phyloP scores from a whole-genome alignment of 2,888 invertebrate species.

The Eurytoma adleriae region DNA sequence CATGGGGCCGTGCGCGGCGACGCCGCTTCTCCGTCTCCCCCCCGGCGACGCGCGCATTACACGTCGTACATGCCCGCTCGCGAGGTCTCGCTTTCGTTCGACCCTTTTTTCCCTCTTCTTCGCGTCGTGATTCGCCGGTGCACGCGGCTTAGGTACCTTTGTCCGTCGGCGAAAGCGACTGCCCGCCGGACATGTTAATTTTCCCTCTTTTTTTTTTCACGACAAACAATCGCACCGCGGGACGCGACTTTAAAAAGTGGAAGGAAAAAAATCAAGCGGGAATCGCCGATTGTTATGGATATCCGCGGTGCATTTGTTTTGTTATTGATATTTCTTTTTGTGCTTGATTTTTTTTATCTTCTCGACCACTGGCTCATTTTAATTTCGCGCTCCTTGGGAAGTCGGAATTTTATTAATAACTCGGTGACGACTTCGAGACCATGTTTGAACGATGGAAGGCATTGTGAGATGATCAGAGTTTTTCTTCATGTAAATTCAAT shows the following conservation, averaged over 20 bases:
- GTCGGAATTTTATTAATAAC: too few relatives aligned
- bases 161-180: conserved; percentile 16
- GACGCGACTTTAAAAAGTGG: conserved; percentile 18
- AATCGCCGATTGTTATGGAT: neutral
- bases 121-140: conserved; percentile 36
- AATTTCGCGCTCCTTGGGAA: too few relatives aligned
- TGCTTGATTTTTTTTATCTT: too few relatives aligned
- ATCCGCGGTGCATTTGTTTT: too few relatives aligned
- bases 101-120: conserved; percentile 64
- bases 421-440: too few relatives aligned
- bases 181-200: conserved; percentile 40
- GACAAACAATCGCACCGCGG: neutral
- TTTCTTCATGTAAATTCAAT: too few relatives aligned
- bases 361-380: too few relatives aligned
- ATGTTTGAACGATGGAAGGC: too few relatives aligned
- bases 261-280: neutral
- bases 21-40: conserved; percentile 43
- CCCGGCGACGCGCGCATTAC: conserved; percentile 45
- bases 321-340: too few relatives aligned
- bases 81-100: conserved; percentile 67
- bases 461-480: too few relatives aligned
- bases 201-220: conserved; percentile 7
- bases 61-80: neutral
- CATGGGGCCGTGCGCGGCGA: conserved; percentile 60
- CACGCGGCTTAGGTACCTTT: neutral